A percentile compares a stretch with the other conserved stretches of the same genome.
These are phyloP conservation scores for Oxyruncus cristatus DNA, from an alignment of 2,113 vertebrate species.

Conservation along the genomic window DNA sequence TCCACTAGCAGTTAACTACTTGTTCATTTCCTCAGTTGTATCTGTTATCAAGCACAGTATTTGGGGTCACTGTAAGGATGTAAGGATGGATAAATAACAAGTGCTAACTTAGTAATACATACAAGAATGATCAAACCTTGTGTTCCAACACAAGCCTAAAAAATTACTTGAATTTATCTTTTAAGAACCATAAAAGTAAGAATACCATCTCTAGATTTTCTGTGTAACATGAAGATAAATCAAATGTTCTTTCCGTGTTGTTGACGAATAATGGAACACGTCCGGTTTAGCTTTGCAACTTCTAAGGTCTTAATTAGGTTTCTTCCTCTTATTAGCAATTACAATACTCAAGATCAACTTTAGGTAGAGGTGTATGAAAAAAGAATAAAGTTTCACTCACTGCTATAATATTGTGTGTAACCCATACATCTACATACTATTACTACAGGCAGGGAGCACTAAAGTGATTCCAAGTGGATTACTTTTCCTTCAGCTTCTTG, in stretches of 20 bases:
- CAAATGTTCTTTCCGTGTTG: not conserved
- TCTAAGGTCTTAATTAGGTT: not conserved
- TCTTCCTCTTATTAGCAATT: not conserved
- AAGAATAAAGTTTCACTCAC: not conserved
- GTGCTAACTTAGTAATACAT: not conserved
- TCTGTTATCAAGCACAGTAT: not conserved
- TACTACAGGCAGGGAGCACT: not conserved
- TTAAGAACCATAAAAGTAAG: not conserved
- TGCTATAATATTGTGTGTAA: not conserved
- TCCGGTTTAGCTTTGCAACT: not conserved
- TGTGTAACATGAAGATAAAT: not conserved
- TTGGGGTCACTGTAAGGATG: not conserved
- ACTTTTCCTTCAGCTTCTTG: not conserved
- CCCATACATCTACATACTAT: not conserved
- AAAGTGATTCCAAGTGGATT: not conserved
- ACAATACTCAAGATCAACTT: not conserved
- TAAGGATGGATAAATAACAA: not conserved
- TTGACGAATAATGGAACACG: not conserved
- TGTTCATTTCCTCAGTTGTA: not conserved
- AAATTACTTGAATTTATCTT: not conserved
- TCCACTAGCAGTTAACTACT: not conserved
- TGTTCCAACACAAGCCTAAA: not conserved
- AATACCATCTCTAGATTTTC: not conserved
- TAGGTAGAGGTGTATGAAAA: not conserved
- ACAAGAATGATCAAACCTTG: not conserved